phyloP scores from a whole-genome alignment of 2,888 invertebrate genomes.

The Tuberolachnus salignus region DNA sequence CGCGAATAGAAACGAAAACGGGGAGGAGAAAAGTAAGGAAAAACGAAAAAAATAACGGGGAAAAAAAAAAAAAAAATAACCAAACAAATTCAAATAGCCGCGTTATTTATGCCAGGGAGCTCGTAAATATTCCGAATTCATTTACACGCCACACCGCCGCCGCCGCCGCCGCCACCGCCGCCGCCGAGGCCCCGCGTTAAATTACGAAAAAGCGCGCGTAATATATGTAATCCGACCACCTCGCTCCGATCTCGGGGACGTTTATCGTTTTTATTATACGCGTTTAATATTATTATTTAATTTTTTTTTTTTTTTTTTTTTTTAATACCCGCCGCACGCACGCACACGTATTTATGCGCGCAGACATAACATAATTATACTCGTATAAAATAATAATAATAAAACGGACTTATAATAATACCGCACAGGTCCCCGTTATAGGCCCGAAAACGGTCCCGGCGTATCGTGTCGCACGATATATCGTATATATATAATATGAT shows the following conservation, averaged over 20 bases:
- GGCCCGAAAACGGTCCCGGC: too few species aligned
- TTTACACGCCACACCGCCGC: background rate
- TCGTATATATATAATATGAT: too few species aligned
- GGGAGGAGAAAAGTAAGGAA: background rate
- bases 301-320: too few species aligned
- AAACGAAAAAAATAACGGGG: background rate
- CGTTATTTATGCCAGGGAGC: background rate
- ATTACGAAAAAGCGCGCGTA: conserved; percentile 26
- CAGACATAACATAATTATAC: too few species aligned
- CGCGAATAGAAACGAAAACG: background rate
- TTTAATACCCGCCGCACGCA: background rate
- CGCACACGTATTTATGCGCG: too few species aligned
- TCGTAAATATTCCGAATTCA: conserved; percentile 22
- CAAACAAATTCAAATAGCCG: conserved; percentile 5
- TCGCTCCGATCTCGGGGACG: background rate
- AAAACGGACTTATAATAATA: too few species aligned
- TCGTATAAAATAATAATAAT: too few species aligned
- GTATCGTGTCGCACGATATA: too few species aligned
- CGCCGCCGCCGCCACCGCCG: background rate
- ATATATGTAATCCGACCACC: background rate
- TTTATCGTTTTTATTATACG: conserved; percentile 10
- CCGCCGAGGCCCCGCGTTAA: too few species aligned
- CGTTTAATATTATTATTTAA: background rate
- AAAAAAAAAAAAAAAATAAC: background rate
- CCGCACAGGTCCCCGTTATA: too few species aligned